Evolutionary conservation across 2,888 invertebrate species (phyloP).

Genomic region (Hoplodrina ambigua): DNA sequence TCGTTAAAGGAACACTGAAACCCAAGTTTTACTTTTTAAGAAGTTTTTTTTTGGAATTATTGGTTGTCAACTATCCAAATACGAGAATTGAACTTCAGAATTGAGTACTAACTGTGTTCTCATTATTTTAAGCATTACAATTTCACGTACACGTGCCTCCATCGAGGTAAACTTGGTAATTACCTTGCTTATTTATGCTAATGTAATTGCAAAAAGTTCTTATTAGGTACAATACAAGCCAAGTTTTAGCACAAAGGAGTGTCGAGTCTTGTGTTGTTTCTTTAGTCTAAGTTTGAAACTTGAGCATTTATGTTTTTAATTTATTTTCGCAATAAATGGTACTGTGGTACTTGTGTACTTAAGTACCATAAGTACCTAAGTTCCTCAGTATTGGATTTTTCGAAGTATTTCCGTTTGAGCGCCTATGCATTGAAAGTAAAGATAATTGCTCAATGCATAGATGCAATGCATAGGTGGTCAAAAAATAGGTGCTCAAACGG

Average conservation of each 20-base stretch:
- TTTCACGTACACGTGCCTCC: slow-evolving; percentile 9
- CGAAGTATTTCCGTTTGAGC: background rate
- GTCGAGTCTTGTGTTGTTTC: slow-evolving; percentile 40
- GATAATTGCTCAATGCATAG: no score
- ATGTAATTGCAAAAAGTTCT: slow-evolving; percentile 54
- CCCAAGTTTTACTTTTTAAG: no score
- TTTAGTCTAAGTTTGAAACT: slow-evolving; percentile 43
- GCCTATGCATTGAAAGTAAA: no score
- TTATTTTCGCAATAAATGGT: slow-evolving; percentile 32
- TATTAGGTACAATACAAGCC: slow-evolving; percentile 39
- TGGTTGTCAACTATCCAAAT: no score
- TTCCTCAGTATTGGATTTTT: background rate
- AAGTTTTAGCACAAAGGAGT: slow-evolving; percentile 45
- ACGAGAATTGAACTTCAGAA: no score
- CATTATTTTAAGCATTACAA: background rate
- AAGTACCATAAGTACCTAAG: no score
- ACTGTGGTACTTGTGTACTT: background rate
- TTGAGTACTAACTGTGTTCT: background rate
- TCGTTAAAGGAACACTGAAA: no score
- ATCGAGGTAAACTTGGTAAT: slow-evolving; percentile 40
- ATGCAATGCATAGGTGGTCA: no score
- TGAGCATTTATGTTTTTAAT: slow-evolving; percentile 45
- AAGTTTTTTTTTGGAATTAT: no score
- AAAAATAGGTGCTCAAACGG: no score
- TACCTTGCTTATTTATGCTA: slow-evolving; percentile 45